Percentiles rank a stretch among this genome's conserved stretches.
Conservation (phyloP, 2,797 vertebrate genomes). For the Pseudomugil gertrudae region DNA sequence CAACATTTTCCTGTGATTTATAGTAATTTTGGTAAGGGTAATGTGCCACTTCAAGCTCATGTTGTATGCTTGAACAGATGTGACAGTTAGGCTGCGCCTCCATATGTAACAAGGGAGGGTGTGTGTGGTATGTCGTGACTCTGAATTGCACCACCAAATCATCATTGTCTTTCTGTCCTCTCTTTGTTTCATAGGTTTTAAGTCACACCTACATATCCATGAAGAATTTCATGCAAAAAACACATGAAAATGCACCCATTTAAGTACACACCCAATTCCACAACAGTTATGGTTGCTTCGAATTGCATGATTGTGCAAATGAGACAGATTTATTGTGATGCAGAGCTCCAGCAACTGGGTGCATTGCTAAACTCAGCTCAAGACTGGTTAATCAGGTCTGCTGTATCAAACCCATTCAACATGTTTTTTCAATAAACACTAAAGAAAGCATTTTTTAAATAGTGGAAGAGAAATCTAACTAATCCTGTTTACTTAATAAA, state of each 20-base stretch:
- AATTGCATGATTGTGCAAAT: constrained; percentile 49
- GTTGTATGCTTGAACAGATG: neutral
- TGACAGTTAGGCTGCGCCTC: constrained; percentile 5
- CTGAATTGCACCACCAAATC: constrained; percentile 20
- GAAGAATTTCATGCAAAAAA: constrained; percentile 11
- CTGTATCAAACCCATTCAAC: constrained; percentile 26
- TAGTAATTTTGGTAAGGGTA: neutral
- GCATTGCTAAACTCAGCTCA: constrained; percentile 26
- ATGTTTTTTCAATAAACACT: constrained; percentile 7
- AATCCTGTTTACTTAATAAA: neutral
- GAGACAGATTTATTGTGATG: constrained; percentile 34
- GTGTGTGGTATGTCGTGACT: constrained; percentile 4
- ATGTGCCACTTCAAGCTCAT: neutral
- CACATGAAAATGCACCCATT: constrained; percentile 1
- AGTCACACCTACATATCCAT: neutral
- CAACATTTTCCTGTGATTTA: neutral
- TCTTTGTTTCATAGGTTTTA: neutral
- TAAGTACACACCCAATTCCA: constrained; percentile 9
- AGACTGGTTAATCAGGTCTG: constrained; percentile 40
- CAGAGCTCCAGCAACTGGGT: constrained; percentile 27
- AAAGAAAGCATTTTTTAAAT: neutral
- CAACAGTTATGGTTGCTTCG: constrained; percentile 3
- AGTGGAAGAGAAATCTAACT: neutral
- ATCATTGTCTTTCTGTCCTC: constrained; percentile 21
- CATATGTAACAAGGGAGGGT: neutral